Evolutionary conservation across 2,888 invertebrate genomes (phyloP).

Genomic region (Parthenolecanium corni): DNA sequence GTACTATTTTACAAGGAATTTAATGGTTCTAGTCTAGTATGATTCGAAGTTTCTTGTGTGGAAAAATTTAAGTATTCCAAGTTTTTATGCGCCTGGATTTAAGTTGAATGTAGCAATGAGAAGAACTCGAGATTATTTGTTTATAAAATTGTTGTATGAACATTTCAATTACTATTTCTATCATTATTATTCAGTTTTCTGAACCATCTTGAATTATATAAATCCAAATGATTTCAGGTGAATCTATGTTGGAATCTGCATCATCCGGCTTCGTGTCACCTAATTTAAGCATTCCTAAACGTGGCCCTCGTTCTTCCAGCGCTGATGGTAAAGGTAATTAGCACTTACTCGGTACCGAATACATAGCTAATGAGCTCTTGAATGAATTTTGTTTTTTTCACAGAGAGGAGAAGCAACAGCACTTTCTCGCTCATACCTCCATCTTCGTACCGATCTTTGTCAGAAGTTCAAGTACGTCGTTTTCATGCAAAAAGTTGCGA

Average conservation of each 20-base stretch:
- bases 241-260: constrained; percentile 23
- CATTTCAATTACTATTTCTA: too few relatives aligned
- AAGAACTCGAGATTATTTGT: too few relatives aligned
- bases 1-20: too few relatives aligned
- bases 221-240: constrained; percentile 29
- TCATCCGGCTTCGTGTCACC: constrained; percentile 33
- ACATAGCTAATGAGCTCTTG: too few relatives aligned
- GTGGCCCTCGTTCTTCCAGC: constrained; percentile 35
- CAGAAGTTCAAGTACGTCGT: constrained; percentile 44
- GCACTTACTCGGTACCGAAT: too few relatives aligned
- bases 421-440: constrained; percentile 44
- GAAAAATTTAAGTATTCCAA: too few relatives aligned
- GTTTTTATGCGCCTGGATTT: too few relatives aligned
- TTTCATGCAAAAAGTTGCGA: constrained; percentile 36
- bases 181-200: neutral
- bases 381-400: too few relatives aligned
- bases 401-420: constrained; percentile 31
- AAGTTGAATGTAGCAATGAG: too few relatives aligned
- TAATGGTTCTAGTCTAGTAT: too few relatives aligned
- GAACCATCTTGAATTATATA: neutral
- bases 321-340: constrained; percentile 35
- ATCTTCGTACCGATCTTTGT: constrained; percentile 44
- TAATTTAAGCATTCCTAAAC: constrained; percentile 33
- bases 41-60: too few relatives aligned
- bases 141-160: constrained; percentile 5